phyloP scores from a whole-genome alignment of 2,888 invertebrate species.

The Drosophila trichaetosa region DNA sequence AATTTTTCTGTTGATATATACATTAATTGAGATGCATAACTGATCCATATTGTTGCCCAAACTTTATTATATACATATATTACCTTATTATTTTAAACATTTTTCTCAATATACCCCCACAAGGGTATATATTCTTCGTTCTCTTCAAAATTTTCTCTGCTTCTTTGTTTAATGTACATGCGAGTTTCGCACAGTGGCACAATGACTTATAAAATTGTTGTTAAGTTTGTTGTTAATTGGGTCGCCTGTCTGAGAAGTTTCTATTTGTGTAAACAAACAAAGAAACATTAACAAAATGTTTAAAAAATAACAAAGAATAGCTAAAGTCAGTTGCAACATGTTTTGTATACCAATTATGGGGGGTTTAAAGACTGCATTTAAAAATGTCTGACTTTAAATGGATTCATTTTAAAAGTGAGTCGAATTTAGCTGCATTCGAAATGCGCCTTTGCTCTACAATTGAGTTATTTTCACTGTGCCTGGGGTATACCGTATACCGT shows the following conservation, averaged over 20 bases:
- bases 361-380: neutral
- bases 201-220: neutral
- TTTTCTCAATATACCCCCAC: neutral
- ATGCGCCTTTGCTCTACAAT: neutral
- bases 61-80: neutral
- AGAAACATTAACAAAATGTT: neutral
- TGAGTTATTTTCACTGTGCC: conserved; percentile 23
- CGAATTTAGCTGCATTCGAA: neutral
- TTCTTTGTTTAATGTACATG: neutral
- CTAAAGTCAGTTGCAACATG: neutral
- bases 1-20: neutral
- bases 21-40: neutral
- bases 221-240: conserved; percentile 3
- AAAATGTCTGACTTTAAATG: neutral
- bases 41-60: neutral
- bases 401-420: neutral
- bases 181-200: conserved; percentile 33
- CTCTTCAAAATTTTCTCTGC: neutral
- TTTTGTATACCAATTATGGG: neutral
- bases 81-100: neutral
- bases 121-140: conserved; percentile 9
- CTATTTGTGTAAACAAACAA: neutral
- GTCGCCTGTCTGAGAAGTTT: neutral
- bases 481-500: conserved; percentile 12
- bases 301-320: neutral